Conservation (phyloP, 2,888 invertebrate genomes). For the Drosophila lacicola region DNA sequence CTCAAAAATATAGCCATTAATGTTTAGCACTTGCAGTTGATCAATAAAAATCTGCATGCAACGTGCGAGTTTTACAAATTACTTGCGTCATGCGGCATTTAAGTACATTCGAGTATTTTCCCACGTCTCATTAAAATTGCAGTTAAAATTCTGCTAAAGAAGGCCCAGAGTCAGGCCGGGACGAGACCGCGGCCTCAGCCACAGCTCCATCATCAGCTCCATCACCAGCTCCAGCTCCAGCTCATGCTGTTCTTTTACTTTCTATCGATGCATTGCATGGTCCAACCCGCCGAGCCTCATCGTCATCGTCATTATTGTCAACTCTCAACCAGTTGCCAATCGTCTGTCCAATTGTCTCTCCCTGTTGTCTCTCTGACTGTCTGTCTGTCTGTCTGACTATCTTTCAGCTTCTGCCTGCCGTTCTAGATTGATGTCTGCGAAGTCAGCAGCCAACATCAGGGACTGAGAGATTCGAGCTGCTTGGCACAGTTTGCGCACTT, state of each 20-base stretch:
- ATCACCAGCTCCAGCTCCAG: not conserved
- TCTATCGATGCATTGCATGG: conserved; percentile 60
- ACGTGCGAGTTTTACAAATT: conserved; percentile 77
- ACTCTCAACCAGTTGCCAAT: conserved; percentile 71
- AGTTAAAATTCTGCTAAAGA: conserved; percentile 52
- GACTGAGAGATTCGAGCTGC: conserved; percentile 18
- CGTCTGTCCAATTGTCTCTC: conserved; percentile 40
- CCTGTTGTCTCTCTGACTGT: conserved; percentile 11
- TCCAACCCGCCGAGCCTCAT: conserved; percentile 4
- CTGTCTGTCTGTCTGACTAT: conserved; percentile 42
- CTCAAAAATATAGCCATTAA: conserved; percentile 72
- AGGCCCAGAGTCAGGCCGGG: conserved; percentile 8
- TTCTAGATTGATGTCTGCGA: conserved; percentile 71
- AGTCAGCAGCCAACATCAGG: conserved; percentile 34
- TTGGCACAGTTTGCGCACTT: conserved; percentile 71
- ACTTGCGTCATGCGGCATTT: conserved; percentile 19
- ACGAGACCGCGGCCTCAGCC: no score
- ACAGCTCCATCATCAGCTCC: no score
- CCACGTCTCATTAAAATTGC: conserved; percentile 83
- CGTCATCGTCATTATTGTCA: conserved; percentile 75
- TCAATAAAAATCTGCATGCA: conserved; percentile 75
- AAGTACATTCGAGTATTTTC: conserved; percentile 51
- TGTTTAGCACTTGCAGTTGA: conserved; percentile 51
- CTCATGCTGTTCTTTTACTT: conserved; percentile 66
- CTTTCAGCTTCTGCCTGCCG: conserved; percentile 60